Conservation (phyloP, 2,888 invertebrate genomes). For the Ophion slaviceki region DNA sequence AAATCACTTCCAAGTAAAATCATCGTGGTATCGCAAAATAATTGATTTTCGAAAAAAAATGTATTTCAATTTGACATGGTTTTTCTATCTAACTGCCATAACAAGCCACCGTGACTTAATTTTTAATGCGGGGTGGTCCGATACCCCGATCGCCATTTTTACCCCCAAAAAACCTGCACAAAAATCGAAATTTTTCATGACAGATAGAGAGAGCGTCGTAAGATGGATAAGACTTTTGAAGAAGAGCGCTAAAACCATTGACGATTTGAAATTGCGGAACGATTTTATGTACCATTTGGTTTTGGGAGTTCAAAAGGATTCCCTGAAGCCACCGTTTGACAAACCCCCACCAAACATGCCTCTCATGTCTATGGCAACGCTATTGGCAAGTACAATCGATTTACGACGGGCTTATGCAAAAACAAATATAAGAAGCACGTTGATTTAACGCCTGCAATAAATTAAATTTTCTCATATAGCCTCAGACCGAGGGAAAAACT, state of each 20-base stretch:
- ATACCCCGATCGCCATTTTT: not conserved
- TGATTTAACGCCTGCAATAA: not conserved
- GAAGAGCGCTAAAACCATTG: constrained; percentile 82
- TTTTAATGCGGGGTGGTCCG: no score
- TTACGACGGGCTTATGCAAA: not conserved
- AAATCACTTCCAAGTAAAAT: no score
- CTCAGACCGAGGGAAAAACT: constrained; percentile 36
- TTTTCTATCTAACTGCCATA: not conserved
- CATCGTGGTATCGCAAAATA: not conserved
- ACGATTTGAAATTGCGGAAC: constrained; percentile 85
- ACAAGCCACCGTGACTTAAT: no score
- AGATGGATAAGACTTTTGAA: constrained; percentile 85
- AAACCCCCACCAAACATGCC: constrained; percentile 84
- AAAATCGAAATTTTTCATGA: constrained; percentile 5
- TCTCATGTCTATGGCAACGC: constrained; percentile 82
- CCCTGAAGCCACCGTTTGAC: constrained; percentile 84
- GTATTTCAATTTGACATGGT: constrained; percentile 28
- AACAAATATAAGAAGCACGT: not conserved
- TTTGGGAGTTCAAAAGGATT: constrained; percentile 83
- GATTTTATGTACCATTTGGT: constrained; percentile 85
- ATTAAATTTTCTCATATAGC: constrained; percentile 32
- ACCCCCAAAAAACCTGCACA: not conserved
- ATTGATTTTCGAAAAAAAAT: not conserved
- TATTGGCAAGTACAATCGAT: constrained; percentile 79
- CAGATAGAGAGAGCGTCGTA: constrained; percentile 83